phyloP scores from a whole-genome alignment of 2,888 invertebrate genomes.

The Drosophila quinaria region DNA sequence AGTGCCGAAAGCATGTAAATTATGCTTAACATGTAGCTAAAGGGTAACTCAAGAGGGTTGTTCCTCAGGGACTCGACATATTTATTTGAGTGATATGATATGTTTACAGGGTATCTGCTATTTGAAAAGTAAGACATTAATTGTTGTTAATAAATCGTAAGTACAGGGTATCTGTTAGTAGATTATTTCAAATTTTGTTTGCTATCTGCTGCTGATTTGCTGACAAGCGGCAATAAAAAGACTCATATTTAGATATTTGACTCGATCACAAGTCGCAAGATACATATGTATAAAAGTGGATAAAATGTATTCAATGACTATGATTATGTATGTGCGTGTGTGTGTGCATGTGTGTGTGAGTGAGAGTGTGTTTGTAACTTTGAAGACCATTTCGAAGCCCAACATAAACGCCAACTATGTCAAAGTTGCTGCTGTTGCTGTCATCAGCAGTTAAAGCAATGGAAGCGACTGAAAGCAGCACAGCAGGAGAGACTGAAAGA shows the following conservation, averaged over 20 bases:
- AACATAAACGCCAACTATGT: slow-evolving; percentile 1
- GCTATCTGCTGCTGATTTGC: slow-evolving; percentile 1
- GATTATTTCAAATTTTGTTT: neutral
- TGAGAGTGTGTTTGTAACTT: slow-evolving; percentile 13
- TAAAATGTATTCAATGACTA: neutral
- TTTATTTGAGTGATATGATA: too few relatives aligned
- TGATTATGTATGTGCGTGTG: neutral
- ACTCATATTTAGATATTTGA: slow-evolving; percentile 39
- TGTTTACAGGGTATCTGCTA: slow-evolving; percentile 14
- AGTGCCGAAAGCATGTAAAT: too few relatives aligned
- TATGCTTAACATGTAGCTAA: too few relatives aligned
- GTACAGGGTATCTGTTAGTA: neutral
- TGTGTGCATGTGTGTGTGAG: slow-evolving; percentile 5
- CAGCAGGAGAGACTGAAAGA: slow-evolving; percentile 1
- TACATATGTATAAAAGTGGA: neutral
- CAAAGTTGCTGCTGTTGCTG: slow-evolving; percentile 6
- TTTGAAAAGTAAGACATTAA: neutral
- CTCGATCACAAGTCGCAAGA: slow-evolving; percentile 7
- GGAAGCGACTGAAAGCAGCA: neutral
- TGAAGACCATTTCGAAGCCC: slow-evolving; percentile 3
- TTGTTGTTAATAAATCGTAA: too few relatives aligned
- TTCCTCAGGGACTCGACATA: too few relatives aligned
- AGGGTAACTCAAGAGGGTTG: too few relatives aligned
- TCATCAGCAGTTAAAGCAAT: slow-evolving; percentile 13
- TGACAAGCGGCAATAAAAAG: slow-evolving; percentile 22